Base-by-base conservation (phyloP, 2,888 invertebrate species). In the Philereme transversata region DNA sequence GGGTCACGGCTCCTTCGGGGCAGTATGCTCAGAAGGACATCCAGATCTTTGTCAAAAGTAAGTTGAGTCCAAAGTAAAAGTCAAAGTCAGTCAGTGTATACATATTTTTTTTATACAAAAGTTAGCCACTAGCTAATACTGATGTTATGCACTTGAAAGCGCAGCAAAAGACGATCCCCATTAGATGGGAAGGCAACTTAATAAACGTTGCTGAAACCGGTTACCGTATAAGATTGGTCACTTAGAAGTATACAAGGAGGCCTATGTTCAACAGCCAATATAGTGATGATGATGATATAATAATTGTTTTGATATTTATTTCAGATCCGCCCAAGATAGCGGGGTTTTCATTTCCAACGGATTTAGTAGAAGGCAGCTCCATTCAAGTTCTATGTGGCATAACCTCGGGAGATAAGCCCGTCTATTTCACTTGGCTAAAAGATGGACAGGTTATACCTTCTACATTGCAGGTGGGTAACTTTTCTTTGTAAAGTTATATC, bases 311-410 rank as follows among this genome's bases (percentile, higher is more conserved):
- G 1, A 8, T 51, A 3, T 5, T 5, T 8, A 7, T 60, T 67
- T 78, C 86, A 95, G 95, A 94, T 92, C 97, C 97, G 8, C 97
- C 97, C 5, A 95, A 96, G 76, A 95, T 97, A 79, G 96, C 97
- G 70, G 96, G 97, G 4, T 97, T 98, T 83, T 93, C 92, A 36
- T 97, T 98, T 81, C 97, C 97, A 0, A 93, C 94, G 57, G 96
- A 96, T 78, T 93, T 97, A 33, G 95, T 96, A 77, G 95, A 97
- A 92, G 96, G 97, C 62, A 96, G 97, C 78, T 93, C 97, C 52
- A 95, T 96, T 67, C 96, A 97, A 87, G 95, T 97, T 45, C 94
- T 97, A 1, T 97, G 97, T 78, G 96, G 95, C 41, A 95, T 97
- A 64, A 96, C 95, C 47, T 93, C 95, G 33, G 95, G 95, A 40